phyloP scores from a whole-genome alignment of 1,140 invertebrate genomes.

The Danaus plexippus region DNA sequence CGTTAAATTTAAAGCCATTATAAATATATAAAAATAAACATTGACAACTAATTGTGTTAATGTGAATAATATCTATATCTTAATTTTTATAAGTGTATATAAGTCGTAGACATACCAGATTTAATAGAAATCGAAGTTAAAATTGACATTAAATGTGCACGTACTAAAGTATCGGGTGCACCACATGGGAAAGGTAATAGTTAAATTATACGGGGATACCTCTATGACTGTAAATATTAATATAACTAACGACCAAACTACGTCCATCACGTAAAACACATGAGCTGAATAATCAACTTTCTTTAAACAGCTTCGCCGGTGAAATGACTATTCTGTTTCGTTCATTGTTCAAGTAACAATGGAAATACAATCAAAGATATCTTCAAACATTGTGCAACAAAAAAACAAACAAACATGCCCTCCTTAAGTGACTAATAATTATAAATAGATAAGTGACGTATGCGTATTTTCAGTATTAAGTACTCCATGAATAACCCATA shows the following conservation, averaged over 20 bases:
- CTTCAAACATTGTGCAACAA: conserved; percentile 6
- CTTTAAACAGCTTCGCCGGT: conserved; percentile 3
- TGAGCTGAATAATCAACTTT: background rate
- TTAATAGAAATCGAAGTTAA: conserved; percentile 29
- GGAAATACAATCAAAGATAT: conserved; percentile 12
- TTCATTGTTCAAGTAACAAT: conserved; percentile 23
- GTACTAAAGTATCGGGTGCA: conserved; percentile 28
- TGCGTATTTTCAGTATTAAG: no score
- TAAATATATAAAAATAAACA: no score
- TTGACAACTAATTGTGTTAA: no score
- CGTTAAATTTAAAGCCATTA: no score
- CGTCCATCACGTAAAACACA: conserved; percentile 20
- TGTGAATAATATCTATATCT: no score
- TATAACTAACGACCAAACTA: conserved; percentile 17
- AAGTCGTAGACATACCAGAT: conserved; percentile 24
- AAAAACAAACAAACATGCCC: no score
- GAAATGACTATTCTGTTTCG: conserved; percentile 4
- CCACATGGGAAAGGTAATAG: conserved; percentile 39
- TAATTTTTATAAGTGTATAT: no score
- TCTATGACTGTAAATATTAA: conserved; percentile 30
- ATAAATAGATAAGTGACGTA: no score
- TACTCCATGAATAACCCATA: no score
- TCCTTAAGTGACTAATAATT: no score
- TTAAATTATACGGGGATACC: conserved; percentile 42
- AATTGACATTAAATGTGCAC: conserved; percentile 37